Conservation (phyloP, 1,140 invertebrate species). For the Rhyzopertha dominica region DNA sequence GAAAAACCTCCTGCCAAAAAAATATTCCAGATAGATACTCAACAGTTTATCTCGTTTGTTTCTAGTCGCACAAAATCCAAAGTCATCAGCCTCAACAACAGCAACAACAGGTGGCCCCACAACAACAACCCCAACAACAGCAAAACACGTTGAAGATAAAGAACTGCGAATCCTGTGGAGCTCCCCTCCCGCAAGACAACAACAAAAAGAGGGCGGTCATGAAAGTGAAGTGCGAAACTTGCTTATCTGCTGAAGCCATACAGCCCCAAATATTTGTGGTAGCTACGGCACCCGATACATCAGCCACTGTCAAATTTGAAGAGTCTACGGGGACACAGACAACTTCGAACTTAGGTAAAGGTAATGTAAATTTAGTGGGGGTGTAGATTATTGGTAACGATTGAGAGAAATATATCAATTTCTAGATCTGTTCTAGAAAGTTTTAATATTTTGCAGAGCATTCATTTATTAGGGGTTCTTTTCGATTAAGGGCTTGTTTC, state of each 20-base stretch:
- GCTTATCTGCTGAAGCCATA: slow-evolving; percentile 42
- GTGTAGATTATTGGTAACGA: too few relatives aligned
- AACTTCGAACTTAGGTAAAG: slow-evolving; percentile 41
- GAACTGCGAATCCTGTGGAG: slow-evolving; percentile 48
- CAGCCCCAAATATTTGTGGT: slow-evolving; percentile 56
- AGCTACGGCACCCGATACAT: slow-evolving; percentile 52
- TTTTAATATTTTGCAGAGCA: too few relatives aligned
- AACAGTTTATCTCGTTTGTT: too few relatives aligned
- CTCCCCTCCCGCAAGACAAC: slow-evolving; percentile 45
- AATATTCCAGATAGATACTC: too few relatives aligned
- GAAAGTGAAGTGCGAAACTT: slow-evolving; percentile 44
- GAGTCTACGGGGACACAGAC: slow-evolving; percentile 43
- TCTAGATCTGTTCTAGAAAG: too few relatives aligned
- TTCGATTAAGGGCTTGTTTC: too few relatives aligned
- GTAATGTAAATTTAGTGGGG: too few relatives aligned
- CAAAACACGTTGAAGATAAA: slow-evolving; percentile 45
- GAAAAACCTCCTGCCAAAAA: too few relatives aligned
- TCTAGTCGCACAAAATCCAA: slow-evolving; percentile 41
- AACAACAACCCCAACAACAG: slow-evolving; percentile 31
- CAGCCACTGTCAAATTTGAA: slow-evolving; percentile 52
- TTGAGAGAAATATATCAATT: too few relatives aligned
- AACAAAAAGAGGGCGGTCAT: slow-evolving; percentile 44
- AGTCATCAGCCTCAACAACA: slow-evolving; percentile 35
- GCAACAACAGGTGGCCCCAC: slow-evolving; percentile 25
- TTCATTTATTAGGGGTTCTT: too few relatives aligned